A percentile compares a stretch with the other conserved stretches of the same genome.
phyloP scores from a whole-genome alignment of 35 echinoderm and acorn worm genomes.

The Ptychodera flava region DNA sequence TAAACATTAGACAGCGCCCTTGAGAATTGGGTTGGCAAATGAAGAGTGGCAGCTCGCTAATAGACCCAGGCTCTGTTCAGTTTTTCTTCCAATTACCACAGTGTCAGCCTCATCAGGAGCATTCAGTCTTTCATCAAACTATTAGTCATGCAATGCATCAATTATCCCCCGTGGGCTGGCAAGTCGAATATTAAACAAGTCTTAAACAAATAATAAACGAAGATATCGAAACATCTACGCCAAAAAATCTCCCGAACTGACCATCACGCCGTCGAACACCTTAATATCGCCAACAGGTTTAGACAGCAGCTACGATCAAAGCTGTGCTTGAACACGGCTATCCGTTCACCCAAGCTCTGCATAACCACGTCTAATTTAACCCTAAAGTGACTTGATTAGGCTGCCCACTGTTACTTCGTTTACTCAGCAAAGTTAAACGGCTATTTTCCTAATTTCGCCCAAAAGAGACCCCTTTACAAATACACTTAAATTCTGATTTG shows the following conservation, averaged over 20 bases:
- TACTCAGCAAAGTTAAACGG: background rate
- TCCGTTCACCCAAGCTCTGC: background rate
- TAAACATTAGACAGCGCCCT: background rate
- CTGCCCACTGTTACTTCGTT: background rate
- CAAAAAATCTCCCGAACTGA: background rate
- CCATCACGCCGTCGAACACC: no score
- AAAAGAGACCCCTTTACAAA: background rate
- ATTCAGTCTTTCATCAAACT: conserved; percentile 1
- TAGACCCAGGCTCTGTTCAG: background rate
- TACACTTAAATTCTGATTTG: background rate
- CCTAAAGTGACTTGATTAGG: background rate
- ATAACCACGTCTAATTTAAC: background rate
- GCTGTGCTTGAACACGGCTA: no score
- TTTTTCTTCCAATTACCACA: background rate
- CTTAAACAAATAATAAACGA: background rate
- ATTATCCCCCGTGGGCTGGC: background rate
- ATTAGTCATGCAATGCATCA: background rate
- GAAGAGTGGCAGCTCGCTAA: background rate
- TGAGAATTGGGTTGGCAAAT: background rate
- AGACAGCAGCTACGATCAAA: no score
- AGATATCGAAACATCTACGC: background rate
- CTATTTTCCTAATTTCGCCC: background rate
- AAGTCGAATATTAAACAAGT: background rate
- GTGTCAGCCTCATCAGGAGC: background rate
- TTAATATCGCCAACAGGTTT: no score